Conservation (phyloP, 2,113 vertebrate species). For the Varanus komodoensis region DNA sequence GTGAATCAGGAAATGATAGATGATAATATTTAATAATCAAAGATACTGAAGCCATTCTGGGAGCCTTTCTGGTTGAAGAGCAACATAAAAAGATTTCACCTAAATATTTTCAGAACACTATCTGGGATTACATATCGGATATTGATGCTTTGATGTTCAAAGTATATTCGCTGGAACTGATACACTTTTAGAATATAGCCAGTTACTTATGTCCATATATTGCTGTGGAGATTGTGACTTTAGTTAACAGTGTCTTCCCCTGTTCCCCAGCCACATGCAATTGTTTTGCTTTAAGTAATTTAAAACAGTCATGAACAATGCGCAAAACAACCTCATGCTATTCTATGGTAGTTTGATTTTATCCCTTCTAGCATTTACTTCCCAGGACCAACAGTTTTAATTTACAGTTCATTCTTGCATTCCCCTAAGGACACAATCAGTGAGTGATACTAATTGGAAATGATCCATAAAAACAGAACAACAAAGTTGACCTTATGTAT, state of each 20-base stretch:
- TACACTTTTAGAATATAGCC: neutral
- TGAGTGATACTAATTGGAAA: slow-evolving; percentile 11
- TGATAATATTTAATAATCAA: no score
- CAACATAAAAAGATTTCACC: no score
- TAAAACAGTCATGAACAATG: neutral
- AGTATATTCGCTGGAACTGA: neutral
- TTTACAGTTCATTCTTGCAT: slow-evolving; percentile 4
- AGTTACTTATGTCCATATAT: neutral
- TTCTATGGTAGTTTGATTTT: neutral
- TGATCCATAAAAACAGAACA: slow-evolving; percentile 27
- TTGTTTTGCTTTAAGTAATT: neutral
- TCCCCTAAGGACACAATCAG: slow-evolving; percentile 13
- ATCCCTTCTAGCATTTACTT: neutral
- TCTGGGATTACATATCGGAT: neutral
- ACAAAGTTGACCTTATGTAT: neutral
- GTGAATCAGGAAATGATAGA: no score
- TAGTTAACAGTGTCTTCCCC: neutral
- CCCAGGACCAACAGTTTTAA: neutral
- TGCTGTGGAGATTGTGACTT: neutral
- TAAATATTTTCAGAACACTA: neutral
- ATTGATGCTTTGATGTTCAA: neutral
- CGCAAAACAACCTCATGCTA: neutral
- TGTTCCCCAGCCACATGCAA: neutral
- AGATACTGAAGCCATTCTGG: no score
- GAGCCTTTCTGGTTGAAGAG: no score